phyloP scores from a whole-genome alignment of 2,797 vertebrate species.

The Phylloscopus collybita region DNA sequence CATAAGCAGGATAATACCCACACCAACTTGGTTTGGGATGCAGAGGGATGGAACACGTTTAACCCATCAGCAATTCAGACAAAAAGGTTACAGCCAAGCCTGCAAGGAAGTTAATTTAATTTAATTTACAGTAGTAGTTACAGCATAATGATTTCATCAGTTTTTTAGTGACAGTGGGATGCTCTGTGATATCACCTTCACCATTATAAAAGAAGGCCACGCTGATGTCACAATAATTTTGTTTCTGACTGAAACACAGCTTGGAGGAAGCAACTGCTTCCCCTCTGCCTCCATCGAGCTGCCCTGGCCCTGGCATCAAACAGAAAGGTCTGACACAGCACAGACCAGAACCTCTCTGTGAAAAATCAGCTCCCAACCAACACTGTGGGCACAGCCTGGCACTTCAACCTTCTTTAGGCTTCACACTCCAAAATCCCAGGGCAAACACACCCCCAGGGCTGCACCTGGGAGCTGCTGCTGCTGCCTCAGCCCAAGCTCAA shows the following conservation, averaged over 20 bases:
- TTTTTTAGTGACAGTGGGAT: background rate
- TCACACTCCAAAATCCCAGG: fast-evolving
- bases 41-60: background rate
- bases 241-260: background rate
- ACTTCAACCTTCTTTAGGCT: background rate
- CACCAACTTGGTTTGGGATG: background rate
- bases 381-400: background rate
- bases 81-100: background rate
- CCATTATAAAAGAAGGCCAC: background rate
- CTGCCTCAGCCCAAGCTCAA: background rate
- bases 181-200: background rate
- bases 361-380: background rate
- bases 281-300: background rate
- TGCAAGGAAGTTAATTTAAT: background rate
- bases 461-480: background rate
- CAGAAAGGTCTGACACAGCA: background rate
- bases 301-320: background rate
- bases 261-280: background rate
- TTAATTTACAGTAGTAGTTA: background rate
- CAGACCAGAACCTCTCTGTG: fast-evolving
- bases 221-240: background rate
- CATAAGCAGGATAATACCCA: background rate
- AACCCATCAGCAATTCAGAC: background rate
- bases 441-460: background rate
- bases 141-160: background rate